Evolutionary conservation across 2,888 invertebrate species (phyloP).

Genomic region (Himalopsyche tibetana): DNA sequence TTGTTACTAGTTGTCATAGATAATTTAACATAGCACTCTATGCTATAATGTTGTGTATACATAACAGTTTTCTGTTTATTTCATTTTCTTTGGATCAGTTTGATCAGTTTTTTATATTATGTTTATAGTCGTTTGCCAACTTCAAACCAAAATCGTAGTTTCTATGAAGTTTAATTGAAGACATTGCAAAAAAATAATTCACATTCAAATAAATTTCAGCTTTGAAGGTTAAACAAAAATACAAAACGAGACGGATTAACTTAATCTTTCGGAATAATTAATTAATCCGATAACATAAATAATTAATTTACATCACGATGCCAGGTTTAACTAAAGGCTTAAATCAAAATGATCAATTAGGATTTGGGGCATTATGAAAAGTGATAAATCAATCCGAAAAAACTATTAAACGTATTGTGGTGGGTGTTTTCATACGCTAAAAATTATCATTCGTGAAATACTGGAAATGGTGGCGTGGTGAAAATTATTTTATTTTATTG

Average conservation of each 20-base stretch:
- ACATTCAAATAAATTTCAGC: neutral
- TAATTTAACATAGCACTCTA: too few relatives aligned
- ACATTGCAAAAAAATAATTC: neutral
- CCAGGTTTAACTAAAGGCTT: neutral
- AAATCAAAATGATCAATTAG: slow-evolving; percentile 25
- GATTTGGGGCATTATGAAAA: neutral
- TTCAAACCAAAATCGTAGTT: neutral
- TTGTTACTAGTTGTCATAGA: too few relatives aligned
- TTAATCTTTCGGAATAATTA: neutral
- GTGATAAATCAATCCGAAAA: neutral
- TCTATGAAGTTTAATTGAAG: neutral
- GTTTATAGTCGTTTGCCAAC: neutral
- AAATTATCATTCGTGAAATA: neutral
- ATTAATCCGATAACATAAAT: neutral
- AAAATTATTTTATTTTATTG: slow-evolving; percentile 27
- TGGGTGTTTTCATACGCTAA: neutral
- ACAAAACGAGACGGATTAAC: neutral
- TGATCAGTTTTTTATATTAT: too few relatives aligned
- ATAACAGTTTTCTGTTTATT: too few relatives aligned
- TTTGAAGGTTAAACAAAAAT: neutral
- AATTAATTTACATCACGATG: neutral
- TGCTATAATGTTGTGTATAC: too few relatives aligned
- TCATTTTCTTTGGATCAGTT: too few relatives aligned
- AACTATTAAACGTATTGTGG: neutral
- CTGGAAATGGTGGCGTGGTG: neutral